Percentiles rank a stretch among this genome's conserved stretches.
Conservation (phyloP, 1,140 invertebrate genomes). For the Thrips palmi region DNA sequence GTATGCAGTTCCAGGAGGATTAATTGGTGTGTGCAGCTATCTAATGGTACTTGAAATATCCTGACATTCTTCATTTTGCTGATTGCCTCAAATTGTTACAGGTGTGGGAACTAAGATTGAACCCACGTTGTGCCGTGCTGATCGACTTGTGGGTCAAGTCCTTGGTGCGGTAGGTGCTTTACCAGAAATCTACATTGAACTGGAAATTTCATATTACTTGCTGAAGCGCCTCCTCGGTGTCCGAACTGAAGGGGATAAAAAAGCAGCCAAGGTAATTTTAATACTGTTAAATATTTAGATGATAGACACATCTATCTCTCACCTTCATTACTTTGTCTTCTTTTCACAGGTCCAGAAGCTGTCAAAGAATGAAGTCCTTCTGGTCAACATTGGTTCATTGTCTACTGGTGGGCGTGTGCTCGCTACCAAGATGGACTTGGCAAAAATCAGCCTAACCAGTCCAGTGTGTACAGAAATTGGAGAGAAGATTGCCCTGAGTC, state of each 20-base stretch:
- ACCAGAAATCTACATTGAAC: slow-evolving; percentile 93
- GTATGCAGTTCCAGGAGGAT: slow-evolving; percentile 94
- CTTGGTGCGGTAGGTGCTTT: slow-evolving; percentile 92
- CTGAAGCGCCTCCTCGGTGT: slow-evolving; percentile 90
- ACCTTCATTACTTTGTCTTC: slow-evolving; percentile 7
- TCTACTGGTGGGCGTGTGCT: slow-evolving; percentile 94
- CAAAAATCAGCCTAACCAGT: slow-evolving; percentile 90
- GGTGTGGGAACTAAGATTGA: slow-evolving; percentile 99
- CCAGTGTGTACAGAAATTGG: slow-evolving; percentile 98
- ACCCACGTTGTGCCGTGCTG: slow-evolving; percentile 91
- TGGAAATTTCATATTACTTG: slow-evolving; percentile 97
- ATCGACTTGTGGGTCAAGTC: slow-evolving; percentile 95
- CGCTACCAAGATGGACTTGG: slow-evolving; percentile 92
- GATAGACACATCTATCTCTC: slow-evolving; percentile 5
- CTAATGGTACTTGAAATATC: slow-evolving; percentile 6
- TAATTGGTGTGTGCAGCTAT: slow-evolving; percentile 49
- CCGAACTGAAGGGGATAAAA: slow-evolving; percentile 96
- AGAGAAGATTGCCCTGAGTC: slow-evolving; percentile 95
- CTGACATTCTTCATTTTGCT: not conserved
- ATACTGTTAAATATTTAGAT: slow-evolving; percentile 4
- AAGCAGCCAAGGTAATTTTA: slow-evolving; percentile 91
- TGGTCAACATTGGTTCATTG: slow-evolving; percentile 97
- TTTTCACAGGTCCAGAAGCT: slow-evolving; percentile 61
- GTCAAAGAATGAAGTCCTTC: slow-evolving; percentile 71
- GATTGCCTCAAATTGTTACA: slow-evolving; percentile 19